Conservation (phyloP, 1,140 invertebrate genomes). For the Nephotettix cincticeps region DNA sequence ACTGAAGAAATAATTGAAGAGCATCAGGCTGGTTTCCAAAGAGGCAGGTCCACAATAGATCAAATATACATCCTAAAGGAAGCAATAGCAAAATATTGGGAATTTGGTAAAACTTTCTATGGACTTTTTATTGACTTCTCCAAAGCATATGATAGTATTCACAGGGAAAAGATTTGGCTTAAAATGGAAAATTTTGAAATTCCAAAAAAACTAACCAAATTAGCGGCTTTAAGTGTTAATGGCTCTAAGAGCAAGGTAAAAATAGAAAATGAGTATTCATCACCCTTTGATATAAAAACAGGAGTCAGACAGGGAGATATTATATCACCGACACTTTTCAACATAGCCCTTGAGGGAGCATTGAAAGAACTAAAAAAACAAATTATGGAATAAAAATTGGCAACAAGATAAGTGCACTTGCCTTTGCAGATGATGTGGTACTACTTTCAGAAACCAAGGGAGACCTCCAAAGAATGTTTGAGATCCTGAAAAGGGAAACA, state of each 20-base stretch:
- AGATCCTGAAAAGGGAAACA: too few relatives aligned
- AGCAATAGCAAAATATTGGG: conserved; percentile 27
- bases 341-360: too few relatives aligned
- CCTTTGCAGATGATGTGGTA: too few relatives aligned
- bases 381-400: too few relatives aligned
- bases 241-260: conserved; percentile 15
- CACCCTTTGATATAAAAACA: too few relatives aligned
- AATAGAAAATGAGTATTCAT: too few relatives aligned
- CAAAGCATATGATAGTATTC: conserved; percentile 29
- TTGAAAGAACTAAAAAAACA: too few relatives aligned
- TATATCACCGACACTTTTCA: too few relatives aligned
- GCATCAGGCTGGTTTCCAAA: conserved; percentile 26
- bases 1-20: conserved; percentile 23
- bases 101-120: conserved; percentile 21
- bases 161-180: conserved; percentile 1
- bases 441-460: too few relatives aligned
- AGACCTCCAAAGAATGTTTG: too few relatives aligned
- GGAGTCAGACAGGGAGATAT: too few relatives aligned
- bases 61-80: conserved; percentile 22
- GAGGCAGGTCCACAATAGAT: conserved; percentile 23
- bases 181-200: conserved; percentile 24
- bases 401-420: too few relatives aligned
- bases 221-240: neutral
- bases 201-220: conserved; percentile 21
- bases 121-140: conserved; percentile 30